A percentile compares a stretch with the other conserved stretches of the same genome.
Evolutionary conservation across 2,797 vertebrate genomes (phyloP).

Genomic region (Gobionotothen gibberifrons): DNA sequence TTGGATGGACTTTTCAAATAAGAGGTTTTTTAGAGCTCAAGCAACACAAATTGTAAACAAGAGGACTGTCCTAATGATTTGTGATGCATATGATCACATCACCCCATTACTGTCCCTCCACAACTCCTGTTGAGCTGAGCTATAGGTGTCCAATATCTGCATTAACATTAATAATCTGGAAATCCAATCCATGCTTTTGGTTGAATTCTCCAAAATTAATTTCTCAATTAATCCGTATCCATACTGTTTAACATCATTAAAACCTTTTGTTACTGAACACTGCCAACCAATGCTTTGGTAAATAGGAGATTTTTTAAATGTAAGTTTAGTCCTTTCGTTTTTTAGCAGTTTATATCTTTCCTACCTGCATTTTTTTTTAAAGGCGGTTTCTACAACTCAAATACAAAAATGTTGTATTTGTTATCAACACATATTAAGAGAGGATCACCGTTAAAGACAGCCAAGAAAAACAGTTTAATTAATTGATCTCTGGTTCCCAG

Average conservation of each 20-base stretch:
- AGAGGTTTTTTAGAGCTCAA: neutral
- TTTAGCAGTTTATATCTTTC: neutral
- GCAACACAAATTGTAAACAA: neutral
- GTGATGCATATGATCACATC: neutral
- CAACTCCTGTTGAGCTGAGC: neutral
- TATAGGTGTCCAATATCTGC: neutral
- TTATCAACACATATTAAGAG: neutral
- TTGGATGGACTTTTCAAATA: neutral
- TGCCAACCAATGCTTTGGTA: neutral
- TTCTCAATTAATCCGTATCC: neutral
- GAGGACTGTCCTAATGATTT: neutral
- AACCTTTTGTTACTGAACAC: neutral
- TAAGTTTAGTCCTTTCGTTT: neutral
- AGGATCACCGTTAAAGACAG: neutral
- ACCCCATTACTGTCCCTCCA: neutral
- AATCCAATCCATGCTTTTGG: neutral
- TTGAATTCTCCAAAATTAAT: neutral
- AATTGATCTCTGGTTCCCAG: constrained; percentile 31
- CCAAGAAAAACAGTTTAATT: constrained; percentile 16
- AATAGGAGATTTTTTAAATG: too few relatives aligned
- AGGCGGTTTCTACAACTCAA: neutral
- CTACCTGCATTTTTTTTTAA: constrained; percentile 10
- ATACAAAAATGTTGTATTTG: neutral
- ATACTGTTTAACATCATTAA: neutral
- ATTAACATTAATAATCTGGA: neutral